Evolutionary conservation across 23 tunicate genomes (phyloP), one percentile per base, ranked within the genome.

Genomic region (Botrylloides violaceus): DNA sequence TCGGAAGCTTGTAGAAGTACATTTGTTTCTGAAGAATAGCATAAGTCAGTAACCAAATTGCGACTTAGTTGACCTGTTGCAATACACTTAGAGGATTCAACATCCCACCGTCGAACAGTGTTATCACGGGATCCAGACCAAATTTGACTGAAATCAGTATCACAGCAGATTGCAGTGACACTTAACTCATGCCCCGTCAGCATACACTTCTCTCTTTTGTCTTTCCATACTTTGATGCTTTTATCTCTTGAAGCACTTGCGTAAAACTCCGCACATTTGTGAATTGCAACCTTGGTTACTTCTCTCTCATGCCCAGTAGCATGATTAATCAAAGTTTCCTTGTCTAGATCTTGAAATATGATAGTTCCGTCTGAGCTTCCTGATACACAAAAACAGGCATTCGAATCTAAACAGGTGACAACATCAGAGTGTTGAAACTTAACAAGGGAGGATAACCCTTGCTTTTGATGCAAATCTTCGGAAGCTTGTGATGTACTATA

Each of bases 121-220:
- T 87, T 87, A 38, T 87, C 95, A 20, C 95, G 55, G 1, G 86
- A 80, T 24, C 95, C 95, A 30, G 86, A 76, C 35, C 66, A 71
- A 3, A 81, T 4, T 32, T 28, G 48, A 29, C 49, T 63, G 1
- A 66, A 33, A 22, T 62, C 76, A 6, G 32, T 15, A 27, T 77
- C 64, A 9, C 62, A 76, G 35, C 56, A 82, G 5, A 87, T 26
- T 29, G 60, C 87, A 15, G 79, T 75, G 12, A 87, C 95, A 22
- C 61, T 74, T 50, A 87, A 58, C 18, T 49, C 38, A 65, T 87
- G 95, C 6, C 86, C 95, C 1, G 36, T 25, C 32, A 87, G 55
- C 26, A 39, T 66, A 24, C 77, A 43, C 15, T 43, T 9, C 15
- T 43, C 53, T 43, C 15, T 43, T 7, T 15, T 43, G 53, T 43